Base-by-base conservation (phyloP, 2,113 vertebrate genomes). In the Naja naja region DNA sequence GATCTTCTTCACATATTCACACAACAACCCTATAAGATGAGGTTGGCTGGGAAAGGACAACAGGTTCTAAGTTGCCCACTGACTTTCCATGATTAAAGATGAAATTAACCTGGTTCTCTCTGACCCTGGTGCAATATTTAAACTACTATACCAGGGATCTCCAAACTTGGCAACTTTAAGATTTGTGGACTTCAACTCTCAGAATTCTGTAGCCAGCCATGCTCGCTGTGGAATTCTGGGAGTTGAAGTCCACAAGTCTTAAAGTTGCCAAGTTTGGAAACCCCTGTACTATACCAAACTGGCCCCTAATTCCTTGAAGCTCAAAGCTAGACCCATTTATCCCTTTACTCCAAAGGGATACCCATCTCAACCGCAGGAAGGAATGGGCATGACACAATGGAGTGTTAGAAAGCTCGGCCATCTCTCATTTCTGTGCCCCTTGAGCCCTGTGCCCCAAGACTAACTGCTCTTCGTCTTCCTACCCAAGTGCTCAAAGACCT, bases 291-390 rank as follows among this genome's bases (percentile, higher is more conserved):
- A 74, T 39, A 39, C 6, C 14, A 81, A 81, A 39, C 6, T 20
- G 16, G 69, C 5, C n/a, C 69, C 69, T 34, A 81, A 74, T 34
- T 39, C 16, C 16, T 16, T 74, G 69, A 74, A 34, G 69, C 69
- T 18, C n/a, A 39, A 39, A 74, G n/a, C n/a, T 74, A 34, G 34
- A 39, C 7, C 34, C n/a, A 39, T 34, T 74, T 39, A 39, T 20
- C 18, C 69, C 34, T 81, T 6, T 18, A 39, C 18, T 39, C 55
- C 96, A 97, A 95, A 96, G 94, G 94, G 93, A 94, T 43, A 93
- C 95, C 95, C 93, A 95, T 95, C 94, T 54, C 94, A 95, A 94
- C 88, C 95, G 92, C 92, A 94, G 96, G 95, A 95, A 94, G 95
- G 93, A 94, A 87, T 9, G 90, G 94, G 86, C 91, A 93, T 54